Evolutionary conservation across 2,888 invertebrate species (phyloP).

Genomic region (Andrena praecox): DNA sequence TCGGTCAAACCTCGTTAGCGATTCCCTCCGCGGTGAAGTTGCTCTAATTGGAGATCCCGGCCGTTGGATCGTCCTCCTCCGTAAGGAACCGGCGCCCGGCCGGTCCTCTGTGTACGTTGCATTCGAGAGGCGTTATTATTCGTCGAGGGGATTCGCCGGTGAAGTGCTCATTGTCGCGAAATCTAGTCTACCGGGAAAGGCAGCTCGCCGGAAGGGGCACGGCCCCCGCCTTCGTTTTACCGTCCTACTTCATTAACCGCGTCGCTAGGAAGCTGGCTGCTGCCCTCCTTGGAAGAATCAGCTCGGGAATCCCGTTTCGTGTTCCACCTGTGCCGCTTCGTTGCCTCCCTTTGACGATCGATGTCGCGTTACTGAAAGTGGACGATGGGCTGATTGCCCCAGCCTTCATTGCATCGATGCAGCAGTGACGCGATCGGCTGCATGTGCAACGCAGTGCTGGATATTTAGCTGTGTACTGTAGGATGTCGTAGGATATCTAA

Average conservation of each 20-base stretch:
- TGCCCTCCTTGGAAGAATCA: constrained; percentile 6
- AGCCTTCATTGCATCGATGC: too few relatives aligned
- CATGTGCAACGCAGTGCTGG: too few relatives aligned
- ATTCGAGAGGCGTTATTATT: constrained; percentile 65
- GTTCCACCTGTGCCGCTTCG: constrained; percentile 19
- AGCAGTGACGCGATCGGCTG: too few relatives aligned
- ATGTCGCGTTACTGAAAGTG: background rate
- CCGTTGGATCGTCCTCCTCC: constrained; percentile 48
- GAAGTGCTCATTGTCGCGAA: constrained; percentile 56
- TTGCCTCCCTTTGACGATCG: background rate
- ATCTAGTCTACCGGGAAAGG: constrained; percentile 47
- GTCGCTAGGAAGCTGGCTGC: constrained; percentile 8
- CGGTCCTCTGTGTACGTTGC: constrained; percentile 39
- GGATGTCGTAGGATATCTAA: too few relatives aligned
- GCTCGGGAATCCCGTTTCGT: background rate
- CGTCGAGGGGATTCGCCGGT: constrained; percentile 40
- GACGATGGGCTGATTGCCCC: too few relatives aligned
- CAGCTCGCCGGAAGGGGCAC: constrained; percentile 44
- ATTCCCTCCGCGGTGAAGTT: constrained; percentile 65
- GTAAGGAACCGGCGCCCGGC: constrained; percentile 50
- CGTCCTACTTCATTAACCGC: constrained; percentile 50
- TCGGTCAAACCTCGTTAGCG: constrained; percentile 72
- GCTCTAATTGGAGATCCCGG: constrained; percentile 70
- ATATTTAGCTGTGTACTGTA: too few relatives aligned
- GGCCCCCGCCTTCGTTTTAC: constrained; percentile 34